Conservation (phyloP, 2,888 invertebrate species). For the Phengaris arion region DNA sequence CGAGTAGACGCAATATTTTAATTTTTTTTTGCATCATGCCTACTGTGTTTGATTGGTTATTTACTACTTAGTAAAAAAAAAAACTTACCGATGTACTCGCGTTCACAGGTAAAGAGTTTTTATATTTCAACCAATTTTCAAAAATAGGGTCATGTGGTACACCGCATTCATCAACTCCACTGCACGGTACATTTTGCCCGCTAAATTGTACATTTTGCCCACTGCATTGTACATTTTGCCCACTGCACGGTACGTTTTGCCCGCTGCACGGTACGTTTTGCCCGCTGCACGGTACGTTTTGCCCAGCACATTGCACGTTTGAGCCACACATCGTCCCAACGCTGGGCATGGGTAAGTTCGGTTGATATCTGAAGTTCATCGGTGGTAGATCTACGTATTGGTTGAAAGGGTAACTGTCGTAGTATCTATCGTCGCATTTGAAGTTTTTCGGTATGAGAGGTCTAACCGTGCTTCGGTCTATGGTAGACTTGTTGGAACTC, state of each 20-base stretch:
- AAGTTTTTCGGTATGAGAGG: constrained; percentile 64
- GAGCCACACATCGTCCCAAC: constrained; percentile 3
- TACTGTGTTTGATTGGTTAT: too few relatives aligned
- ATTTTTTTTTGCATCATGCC: too few relatives aligned
- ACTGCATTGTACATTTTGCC: constrained; percentile 38
- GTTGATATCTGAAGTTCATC: constrained; percentile 47
- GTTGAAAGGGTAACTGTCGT: constrained; percentile 63
- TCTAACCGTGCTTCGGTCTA: constrained; percentile 64
- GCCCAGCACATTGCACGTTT: constrained; percentile 40
- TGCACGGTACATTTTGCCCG: constrained; percentile 26
- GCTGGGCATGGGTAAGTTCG: constrained; percentile 52
- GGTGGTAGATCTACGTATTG: constrained; percentile 66
- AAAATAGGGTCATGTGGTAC: constrained; percentile 69
- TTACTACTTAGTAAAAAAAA: not conserved
- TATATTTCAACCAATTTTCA: constrained; percentile 79
- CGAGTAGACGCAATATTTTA: too few relatives aligned
- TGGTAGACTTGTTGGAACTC: constrained; percentile 70
- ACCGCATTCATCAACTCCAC: constrained; percentile 53
- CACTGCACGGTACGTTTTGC: constrained; percentile 38
- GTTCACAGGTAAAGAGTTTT: constrained; percentile 69
- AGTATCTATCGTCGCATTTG: constrained; percentile 67
- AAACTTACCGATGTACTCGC: constrained; percentile 68
- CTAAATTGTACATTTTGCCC: constrained; percentile 38
- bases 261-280: constrained; percentile 49
- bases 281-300: constrained; percentile 51